Percentiles rank a stretch among this genome's conserved stretches.
Evolutionary conservation across 2,888 invertebrate genomes (phyloP).

Genomic region (Pristionchus maxplancki): DNA sequence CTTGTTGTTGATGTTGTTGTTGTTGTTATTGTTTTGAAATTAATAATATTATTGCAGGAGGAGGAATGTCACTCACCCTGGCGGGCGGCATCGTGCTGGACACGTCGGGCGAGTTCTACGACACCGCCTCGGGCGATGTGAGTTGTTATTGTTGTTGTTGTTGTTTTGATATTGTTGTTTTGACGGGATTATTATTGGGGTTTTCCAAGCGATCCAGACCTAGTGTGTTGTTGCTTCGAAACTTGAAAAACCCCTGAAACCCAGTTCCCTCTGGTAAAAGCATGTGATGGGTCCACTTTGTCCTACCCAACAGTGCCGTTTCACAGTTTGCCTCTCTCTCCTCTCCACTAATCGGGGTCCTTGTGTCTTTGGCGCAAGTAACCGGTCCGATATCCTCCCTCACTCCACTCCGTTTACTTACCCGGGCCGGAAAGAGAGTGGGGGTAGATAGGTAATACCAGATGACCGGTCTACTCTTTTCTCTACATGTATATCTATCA

Average conservation of each 20-base stretch:
- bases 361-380: constrained; percentile 22
- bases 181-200: no score
- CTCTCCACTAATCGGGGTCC: constrained; percentile 2
- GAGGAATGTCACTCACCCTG: constrained; percentile 39
- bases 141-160: constrained; percentile 1
- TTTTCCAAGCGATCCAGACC: no score
- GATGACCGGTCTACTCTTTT: background rate
- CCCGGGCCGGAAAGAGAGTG: constrained; percentile 35
- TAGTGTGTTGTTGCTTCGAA: background rate
- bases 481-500: background rate
- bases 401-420: background rate
- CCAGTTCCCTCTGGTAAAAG: no score
- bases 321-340: background rate
- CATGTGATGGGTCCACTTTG: no score
- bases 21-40: background rate
- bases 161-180: background rate
- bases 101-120: constrained; percentile 51
- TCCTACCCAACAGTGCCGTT: no score
- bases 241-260: background rate
- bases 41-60: background rate
- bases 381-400: constrained; percentile 28
- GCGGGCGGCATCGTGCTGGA: constrained; percentile 38
- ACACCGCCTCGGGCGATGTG: constrained; percentile 49
- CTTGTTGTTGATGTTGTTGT: no score
- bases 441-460: constrained; percentile 41